Base-by-base conservation (phyloP, 1,140 invertebrate species). In the Diploscapter pachys region DNA sequence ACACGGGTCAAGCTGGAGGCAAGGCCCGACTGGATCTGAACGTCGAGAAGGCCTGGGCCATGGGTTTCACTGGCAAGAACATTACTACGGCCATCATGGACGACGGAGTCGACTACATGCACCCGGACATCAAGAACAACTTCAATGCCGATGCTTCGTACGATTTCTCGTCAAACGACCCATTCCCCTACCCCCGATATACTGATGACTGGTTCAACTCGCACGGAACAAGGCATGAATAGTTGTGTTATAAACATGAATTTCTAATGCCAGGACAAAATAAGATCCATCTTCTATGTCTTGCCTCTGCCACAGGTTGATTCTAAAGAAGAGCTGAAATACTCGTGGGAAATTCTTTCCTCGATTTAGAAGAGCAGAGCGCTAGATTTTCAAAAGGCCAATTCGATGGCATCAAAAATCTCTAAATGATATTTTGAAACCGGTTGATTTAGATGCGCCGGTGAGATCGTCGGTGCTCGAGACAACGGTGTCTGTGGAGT, bases 11-110 rank as follows among this genome's bases (percentile, higher is more conserved):
- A 87, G 98, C 98, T 87, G 95, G 95, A 2, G 96, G 96, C 1
- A 97, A 98, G 83, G 91, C 93, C 0, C 93, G 93, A 78, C 87
- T 99, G 72, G 96, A 99, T 87, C 88, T 99, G 61, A 99, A 99
- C 85, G 96, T 99, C 3, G 93, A 98, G 86, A 93, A 93, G 0
- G 95, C 95, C 0, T 96, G 94, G 94, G 93, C 93, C 3, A 93
- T 95, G 86, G 96, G 96, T 3, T 92, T 95, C 78, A 99, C 96
- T 0, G 96, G 96, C 0, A 95, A 95, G 82, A 97, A 97, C 86
- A 93, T 99, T 50, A 99, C 96, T 2, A 99, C 96, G 0, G 96
- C 96, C 59, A 99, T 99, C 75, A 99, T 99, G 96, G 96, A 99
- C 86, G 96, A 99, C 86, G 96, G 95, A 79, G 94, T 99, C n/a